These are phyloP conservation scores for Dioctria linearis DNA, from an alignment of 2,888 invertebrate genomes.

Conservation along the genomic window DNA sequence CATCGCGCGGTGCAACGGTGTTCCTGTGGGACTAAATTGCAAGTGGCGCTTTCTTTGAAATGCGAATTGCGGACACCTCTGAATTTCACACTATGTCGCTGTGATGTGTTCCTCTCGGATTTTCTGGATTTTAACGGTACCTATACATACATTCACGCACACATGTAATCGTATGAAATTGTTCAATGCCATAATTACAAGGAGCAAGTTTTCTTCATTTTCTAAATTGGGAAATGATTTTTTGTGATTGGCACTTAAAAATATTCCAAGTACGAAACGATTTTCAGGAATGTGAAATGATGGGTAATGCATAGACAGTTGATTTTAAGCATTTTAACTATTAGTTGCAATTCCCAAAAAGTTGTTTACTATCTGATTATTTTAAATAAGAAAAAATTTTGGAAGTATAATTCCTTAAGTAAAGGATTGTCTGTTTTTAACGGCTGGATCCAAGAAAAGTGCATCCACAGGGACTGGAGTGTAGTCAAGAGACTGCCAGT, in stretches of 20 bases:
- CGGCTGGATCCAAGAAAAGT: too few species aligned
- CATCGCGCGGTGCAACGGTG: constrained; percentile 29
- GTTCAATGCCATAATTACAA: not conserved
- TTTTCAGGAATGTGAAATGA: too few species aligned
- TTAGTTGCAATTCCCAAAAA: too few species aligned
- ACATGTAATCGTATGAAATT: not conserved
- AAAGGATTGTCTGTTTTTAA: too few species aligned
- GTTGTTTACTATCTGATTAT: too few species aligned
- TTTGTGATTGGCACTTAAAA: not conserved
- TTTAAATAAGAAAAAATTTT: too few species aligned
- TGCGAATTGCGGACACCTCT: not conserved
- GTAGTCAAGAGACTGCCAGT: too few species aligned
- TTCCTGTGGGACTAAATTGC: constrained; percentile 33
- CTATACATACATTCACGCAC: not conserved
- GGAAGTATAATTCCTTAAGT: too few species aligned
- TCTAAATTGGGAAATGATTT: constrained; percentile 6
- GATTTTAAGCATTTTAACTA: too few species aligned
- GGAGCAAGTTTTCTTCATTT: not conserved
- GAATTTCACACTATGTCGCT: not conserved
- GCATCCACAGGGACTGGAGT: too few species aligned
- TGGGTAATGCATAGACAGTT: too few species aligned
- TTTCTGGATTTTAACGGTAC: not conserved
- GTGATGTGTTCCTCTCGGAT: not conserved
- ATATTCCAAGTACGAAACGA: too few species aligned
- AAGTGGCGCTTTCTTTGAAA: constrained; percentile 50